Evolutionary conservation across 2,113 vertebrate genomes (phyloP).

Genomic region (Campylomormyrus numenius): DNA sequence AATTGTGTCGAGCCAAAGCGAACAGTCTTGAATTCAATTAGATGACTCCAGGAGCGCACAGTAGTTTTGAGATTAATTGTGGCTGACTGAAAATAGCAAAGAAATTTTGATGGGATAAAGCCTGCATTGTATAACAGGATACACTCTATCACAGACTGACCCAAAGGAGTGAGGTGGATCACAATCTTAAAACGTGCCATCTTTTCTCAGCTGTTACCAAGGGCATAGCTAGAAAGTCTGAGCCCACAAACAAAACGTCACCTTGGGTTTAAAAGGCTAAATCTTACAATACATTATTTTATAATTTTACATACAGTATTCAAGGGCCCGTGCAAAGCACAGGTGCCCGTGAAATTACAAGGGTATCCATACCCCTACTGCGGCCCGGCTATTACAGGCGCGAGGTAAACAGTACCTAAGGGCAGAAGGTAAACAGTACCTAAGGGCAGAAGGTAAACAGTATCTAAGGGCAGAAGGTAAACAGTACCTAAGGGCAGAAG

Average conservation of each 20-base stretch:
- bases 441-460: background rate
- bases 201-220: background rate
- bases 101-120: background rate
- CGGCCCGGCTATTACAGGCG: background rate
- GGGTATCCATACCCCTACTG: background rate
- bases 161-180: background rate
- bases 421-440: background rate
- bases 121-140: background rate
- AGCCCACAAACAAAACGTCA: background rate
- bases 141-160: background rate
- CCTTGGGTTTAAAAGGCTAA: background rate
- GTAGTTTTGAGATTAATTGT: background rate
- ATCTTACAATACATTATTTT: background rate
- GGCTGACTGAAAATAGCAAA: background rate
- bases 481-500: background rate
- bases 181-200: background rate
- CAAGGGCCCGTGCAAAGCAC: background rate
- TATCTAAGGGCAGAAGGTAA: background rate
- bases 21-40: background rate
- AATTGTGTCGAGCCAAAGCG: background rate
- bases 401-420: background rate
- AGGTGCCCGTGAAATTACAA: background rate
- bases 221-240: background rate
- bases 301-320: background rate
- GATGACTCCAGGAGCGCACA: background rate